Evolutionary conservation across 1,140 invertebrate species (phyloP).

Genomic region (Drosophila melanogaster): DNA sequence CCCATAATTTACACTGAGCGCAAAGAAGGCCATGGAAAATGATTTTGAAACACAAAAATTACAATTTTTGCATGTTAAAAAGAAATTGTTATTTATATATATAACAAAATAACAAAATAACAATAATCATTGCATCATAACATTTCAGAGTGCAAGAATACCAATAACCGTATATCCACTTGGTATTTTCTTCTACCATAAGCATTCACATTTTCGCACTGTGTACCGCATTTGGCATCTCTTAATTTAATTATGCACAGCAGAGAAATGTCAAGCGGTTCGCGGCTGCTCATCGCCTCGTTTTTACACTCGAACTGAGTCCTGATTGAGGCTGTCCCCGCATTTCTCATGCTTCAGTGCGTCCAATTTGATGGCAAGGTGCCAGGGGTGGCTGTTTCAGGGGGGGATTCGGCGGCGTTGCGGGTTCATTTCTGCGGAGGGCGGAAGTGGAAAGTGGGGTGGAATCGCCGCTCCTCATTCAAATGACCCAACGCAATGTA

Average conservation of each 20-base stretch:
- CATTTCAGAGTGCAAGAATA: no score
- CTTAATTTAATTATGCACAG: slow-evolving; percentile 79
- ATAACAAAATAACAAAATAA: no score
- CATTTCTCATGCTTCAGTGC: slow-evolving; percentile 78
- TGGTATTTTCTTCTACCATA: no score
- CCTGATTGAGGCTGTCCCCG: slow-evolving; percentile 53
- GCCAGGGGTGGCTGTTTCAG: slow-evolving; percentile 12
- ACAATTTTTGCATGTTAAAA: no score
- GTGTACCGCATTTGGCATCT: slow-evolving; percentile 38
- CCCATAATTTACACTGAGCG: background rate
- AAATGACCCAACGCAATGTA: slow-evolving; percentile 69
- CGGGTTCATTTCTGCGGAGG: background rate
- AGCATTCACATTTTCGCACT: background rate
- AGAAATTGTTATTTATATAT: no score
- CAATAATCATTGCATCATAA: no score
- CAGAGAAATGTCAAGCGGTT: slow-evolving; percentile 75
- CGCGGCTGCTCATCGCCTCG: slow-evolving; percentile 54
- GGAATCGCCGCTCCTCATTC: slow-evolving; percentile 54
- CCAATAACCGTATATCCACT: no score
- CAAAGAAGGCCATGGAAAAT: no score
- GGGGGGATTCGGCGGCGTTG: no score
- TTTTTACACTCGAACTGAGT: slow-evolving; percentile 82
- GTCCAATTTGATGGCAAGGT: slow-evolving; percentile 60
- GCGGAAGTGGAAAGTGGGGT: background rate
- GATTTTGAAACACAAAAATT: no score